Conservation (phyloP, 2,113 vertebrate species). For the western clawed frog (Xenopus tropicalis) region DNA sequence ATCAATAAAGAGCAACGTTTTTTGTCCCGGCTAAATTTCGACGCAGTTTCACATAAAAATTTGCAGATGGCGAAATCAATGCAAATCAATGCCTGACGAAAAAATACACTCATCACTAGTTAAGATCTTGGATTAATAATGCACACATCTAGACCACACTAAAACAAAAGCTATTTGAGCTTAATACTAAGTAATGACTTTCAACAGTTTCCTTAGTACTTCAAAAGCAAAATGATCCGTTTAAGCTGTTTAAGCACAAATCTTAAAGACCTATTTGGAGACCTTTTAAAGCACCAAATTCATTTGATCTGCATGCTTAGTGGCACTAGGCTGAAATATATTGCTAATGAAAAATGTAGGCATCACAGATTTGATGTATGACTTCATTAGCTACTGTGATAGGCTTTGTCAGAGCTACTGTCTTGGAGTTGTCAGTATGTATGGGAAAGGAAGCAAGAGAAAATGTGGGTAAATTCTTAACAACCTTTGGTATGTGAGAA, state of each 20-base stretch:
- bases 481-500: too few relatives aligned
- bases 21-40: too few relatives aligned
- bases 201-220: slow-evolving; percentile 14
- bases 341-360: slow-evolving; percentile 27
- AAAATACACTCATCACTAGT: too few relatives aligned
- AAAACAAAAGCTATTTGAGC: not conserved
- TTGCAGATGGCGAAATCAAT: too few relatives aligned
- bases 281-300: slow-evolving; percentile 29
- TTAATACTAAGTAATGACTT: slow-evolving; percentile 27
- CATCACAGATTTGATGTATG: slow-evolving; percentile 33
- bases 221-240: slow-evolving; percentile 27
- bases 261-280: slow-evolving; percentile 24
- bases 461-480: too few relatives aligned
- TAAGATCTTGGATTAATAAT: too few relatives aligned
- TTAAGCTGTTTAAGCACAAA: slow-evolving; percentile 33
- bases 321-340: slow-evolving; percentile 20
- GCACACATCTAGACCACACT: not conserved
- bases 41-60: too few relatives aligned
- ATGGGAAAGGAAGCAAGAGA: not conserved
- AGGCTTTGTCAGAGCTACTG: slow-evolving; percentile 13
- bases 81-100: too few relatives aligned
- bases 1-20: too few relatives aligned
- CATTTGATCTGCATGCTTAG: slow-evolving; percentile 23
- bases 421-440: not conserved
- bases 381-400: slow-evolving; percentile 33